Conservation (phyloP, 2,113 vertebrate genomes). For the Saguinus imperator region DNA sequence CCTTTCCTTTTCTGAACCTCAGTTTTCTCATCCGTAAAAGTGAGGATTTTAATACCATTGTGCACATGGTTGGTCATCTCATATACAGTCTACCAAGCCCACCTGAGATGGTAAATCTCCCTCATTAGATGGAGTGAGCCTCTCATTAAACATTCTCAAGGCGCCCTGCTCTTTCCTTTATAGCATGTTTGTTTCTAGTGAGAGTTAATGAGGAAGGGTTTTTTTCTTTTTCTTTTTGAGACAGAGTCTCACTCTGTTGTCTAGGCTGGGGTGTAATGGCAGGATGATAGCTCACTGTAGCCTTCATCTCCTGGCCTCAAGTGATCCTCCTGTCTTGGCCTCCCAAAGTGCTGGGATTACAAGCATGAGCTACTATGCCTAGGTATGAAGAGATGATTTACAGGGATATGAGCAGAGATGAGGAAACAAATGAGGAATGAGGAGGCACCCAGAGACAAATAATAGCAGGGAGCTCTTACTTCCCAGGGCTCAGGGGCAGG, state of each 20-base stretch:
- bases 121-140: not conserved
- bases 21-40: not conserved
- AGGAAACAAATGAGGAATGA: not conserved
- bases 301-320: too few species aligned
- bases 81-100: not conserved
- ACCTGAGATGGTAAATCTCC: not conserved
- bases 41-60: not conserved
- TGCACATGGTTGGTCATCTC: not conserved
- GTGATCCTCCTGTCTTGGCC: too few species aligned
- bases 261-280: too few species aligned
- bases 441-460: not conserved
- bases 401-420: not conserved
- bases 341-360: too few species aligned
- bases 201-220: not conserved
- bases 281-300: too few species aligned
- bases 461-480: not conserved
- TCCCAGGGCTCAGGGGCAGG: not conserved
- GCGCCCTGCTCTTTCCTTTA: not conserved
- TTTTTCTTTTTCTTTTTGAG: too few species aligned
- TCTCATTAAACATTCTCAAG: not conserved
- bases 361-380: too few species aligned
- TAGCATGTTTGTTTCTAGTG: not conserved
- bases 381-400: not conserved
- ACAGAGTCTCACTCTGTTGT: too few species aligned
- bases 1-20: not conserved